These are phyloP conservation scores for Trinorchestia longiramus DNA, from an alignment of 1,140 invertebrate species.

Conservation along the genomic window DNA sequence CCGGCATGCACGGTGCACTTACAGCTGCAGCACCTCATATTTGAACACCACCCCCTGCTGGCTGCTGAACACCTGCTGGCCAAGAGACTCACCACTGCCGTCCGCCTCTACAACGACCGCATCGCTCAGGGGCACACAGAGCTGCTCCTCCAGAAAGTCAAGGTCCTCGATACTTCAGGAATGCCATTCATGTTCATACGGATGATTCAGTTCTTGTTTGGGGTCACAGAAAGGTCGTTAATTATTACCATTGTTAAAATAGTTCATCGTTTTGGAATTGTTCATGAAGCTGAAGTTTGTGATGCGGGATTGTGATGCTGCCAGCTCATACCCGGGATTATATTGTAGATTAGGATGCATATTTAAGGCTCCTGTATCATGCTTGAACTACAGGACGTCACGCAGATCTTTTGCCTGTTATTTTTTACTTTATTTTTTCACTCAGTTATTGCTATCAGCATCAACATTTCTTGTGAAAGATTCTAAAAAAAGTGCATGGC, in stretches of 20 bases:
- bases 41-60: constrained; percentile 44
- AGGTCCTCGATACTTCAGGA: neutral
- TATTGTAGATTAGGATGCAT: no score
- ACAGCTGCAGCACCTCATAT: neutral
- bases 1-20: neutral
- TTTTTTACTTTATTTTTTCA: no score
- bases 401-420: no score
- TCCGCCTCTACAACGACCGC: constrained; percentile 23
- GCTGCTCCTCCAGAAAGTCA: constrained; percentile 20
- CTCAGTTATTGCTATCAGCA: no score
- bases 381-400: no score
- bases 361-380: no score
- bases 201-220: neutral
- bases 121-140: constrained; percentile 4
- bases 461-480: no score
- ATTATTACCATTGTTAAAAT: neutral
- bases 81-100: neutral
- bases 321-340: no score
- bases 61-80: neutral
- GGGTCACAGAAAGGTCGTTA: neutral
- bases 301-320: no score
- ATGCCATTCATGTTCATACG: neutral
- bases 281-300: no score
- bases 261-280: neutral
- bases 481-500: no score